Conservation (phyloP, 2,113 vertebrate genomes). For the Nannobrachium achirus region DNA sequence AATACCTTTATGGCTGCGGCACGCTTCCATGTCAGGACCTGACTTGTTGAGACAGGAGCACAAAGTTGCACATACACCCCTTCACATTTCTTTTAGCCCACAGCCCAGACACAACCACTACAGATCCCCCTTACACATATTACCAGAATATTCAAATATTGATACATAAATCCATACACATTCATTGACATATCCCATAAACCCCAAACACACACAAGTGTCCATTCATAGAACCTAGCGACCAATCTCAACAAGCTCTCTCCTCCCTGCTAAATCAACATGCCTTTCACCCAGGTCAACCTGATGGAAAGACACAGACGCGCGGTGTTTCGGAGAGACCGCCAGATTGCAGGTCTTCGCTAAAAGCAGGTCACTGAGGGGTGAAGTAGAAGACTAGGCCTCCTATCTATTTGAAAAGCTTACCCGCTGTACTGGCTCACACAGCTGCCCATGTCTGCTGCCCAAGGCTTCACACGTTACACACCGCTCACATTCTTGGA, state of each 20-base stretch:
- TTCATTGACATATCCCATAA: neutral
- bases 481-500: constrained; percentile 76
- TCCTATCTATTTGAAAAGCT: constrained; percentile 60
- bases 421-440: constrained; percentile 91
- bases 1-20: constrained; percentile 65
- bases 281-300: neutral
- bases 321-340: neutral
- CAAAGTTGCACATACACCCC: neutral
- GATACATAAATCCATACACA: neutral
- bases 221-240: no score
- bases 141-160: neutral
- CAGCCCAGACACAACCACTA: neutral
- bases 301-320: constrained; percentile 1
- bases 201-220: no score
- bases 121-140: no score
- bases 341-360: no score
- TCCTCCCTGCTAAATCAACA: constrained; percentile 36
- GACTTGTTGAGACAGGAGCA: constrained; percentile 68
- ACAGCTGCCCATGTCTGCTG: constrained; percentile 91
- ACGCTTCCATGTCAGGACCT: constrained; percentile 65
- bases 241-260: neutral
- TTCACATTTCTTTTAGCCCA: no score
- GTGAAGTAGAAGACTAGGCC: neutral
- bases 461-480: constrained; percentile 57
- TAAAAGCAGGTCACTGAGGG: neutral